These are phyloP conservation scores for Tringa solitaria DNA, from an alignment of 2,113 vertebrate genomes.

Conservation along the genomic window DNA sequence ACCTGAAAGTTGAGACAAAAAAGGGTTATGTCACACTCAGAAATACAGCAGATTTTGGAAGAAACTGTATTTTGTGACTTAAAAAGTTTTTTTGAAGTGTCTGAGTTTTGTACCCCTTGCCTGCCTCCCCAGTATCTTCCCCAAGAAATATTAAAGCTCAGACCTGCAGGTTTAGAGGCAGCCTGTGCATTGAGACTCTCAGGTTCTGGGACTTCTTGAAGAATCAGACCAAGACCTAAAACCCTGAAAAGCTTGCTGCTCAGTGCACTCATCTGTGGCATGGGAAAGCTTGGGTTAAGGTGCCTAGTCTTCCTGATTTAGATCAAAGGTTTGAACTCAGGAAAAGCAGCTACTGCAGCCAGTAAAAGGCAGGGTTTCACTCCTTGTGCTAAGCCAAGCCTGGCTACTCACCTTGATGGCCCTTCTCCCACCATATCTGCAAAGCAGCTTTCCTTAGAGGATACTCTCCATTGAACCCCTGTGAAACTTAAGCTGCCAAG, in stretches of 20 bases:
- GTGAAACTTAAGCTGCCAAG: background rate
- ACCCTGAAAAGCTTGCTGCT: background rate
- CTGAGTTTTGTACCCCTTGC: background rate
- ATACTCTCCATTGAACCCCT: background rate
- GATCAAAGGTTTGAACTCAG: background rate
- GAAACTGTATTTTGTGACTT: background rate
- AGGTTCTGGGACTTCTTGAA: background rate
- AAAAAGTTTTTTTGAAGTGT: background rate
- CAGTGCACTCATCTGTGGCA: background rate
- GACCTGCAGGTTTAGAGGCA: background rate
- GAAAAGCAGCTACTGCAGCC: background rate
- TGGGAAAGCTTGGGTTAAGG: background rate
- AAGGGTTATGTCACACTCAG: background rate
- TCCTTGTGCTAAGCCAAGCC: background rate
- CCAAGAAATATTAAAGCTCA: background rate
- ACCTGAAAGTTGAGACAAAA: slow-evolving; percentile 70
- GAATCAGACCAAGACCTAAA: background rate
- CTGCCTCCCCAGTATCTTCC: background rate
- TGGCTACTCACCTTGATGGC: background rate
- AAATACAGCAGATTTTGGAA: background rate
- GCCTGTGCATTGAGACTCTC: background rate
- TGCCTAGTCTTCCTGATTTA: background rate
- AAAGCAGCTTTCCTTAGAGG: background rate
- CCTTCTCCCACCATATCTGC: background rate
- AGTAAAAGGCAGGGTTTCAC: background rate